A percentile compares a stretch with the other conserved stretches of the same genome.
These are phyloP conservation scores for Hedychridium roseum DNA, from an alignment of 2,888 invertebrate species.

Conservation along the genomic window DNA sequence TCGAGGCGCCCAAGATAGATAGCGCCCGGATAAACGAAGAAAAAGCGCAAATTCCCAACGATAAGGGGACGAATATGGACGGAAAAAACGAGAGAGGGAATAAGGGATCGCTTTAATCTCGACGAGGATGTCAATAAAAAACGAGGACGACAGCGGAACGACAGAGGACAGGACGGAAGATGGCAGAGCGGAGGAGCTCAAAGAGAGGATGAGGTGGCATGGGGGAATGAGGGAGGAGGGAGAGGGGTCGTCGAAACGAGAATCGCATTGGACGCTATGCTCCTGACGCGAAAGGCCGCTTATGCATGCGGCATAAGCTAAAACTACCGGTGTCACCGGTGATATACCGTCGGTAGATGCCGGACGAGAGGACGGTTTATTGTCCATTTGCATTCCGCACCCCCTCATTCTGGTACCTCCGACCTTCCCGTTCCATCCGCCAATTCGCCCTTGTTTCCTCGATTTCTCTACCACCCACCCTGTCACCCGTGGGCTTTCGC, in stretches of 20 bases:
- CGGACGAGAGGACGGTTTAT: conserved; percentile 44
- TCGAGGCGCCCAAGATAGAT: no score
- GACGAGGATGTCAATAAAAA: conserved; percentile 4
- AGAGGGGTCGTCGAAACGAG: conserved; percentile 19
- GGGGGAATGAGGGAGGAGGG: no score
- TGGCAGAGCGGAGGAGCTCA: conserved; percentile 6
- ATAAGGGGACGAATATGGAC: conserved; percentile 4
- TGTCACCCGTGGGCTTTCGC: conserved; percentile 15
- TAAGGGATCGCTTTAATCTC: conserved; percentile 20
- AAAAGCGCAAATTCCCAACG: not conserved
- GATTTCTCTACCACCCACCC: conserved; percentile 9
- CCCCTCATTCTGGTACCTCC: conserved; percentile 23
- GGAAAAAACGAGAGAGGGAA: conserved; percentile 6
- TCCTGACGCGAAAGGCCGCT: conserved; percentile 38
- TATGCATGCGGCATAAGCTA: conserved; percentile 52
- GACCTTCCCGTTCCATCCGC: conserved; percentile 11
- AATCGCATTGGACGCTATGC: conserved; percentile 31
- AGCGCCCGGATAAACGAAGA: no score
- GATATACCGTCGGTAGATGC: conserved; percentile 45
- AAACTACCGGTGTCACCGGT: conserved; percentile 50
- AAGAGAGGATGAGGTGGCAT: not conserved
- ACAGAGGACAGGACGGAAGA: not conserved
- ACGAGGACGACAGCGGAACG: not conserved
- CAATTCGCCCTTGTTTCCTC: conserved; percentile 7
- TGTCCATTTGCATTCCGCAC: conserved; percentile 50